Conservation (phyloP, 2,888 invertebrate species). For the Andrena camellia region DNA sequence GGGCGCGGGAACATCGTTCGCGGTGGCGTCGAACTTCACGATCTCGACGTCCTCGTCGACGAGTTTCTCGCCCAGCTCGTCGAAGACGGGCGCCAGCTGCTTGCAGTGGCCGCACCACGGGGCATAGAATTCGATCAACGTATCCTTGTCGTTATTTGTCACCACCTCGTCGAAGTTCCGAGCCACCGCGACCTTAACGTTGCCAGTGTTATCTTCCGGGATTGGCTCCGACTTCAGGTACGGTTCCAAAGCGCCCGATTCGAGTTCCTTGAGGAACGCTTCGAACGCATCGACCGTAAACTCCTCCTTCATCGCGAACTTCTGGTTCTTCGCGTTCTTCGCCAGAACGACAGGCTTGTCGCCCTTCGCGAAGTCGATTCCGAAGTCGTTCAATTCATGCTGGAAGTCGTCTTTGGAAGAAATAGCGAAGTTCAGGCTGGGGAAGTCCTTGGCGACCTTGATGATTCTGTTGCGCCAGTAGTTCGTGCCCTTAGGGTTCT, state of each 20-base stretch:
- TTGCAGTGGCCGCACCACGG: slow-evolving; percentile 99
- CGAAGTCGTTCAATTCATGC: slow-evolving; percentile 97
- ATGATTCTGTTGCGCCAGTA: slow-evolving; percentile 99
- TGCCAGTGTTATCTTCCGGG: slow-evolving; percentile 93
- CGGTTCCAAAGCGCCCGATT: slow-evolving; percentile 93
- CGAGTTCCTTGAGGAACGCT: slow-evolving; percentile 93
- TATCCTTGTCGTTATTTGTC: slow-evolving; percentile 95
- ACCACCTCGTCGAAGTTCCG: slow-evolving; percentile 99
- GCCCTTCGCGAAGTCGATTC: slow-evolving; percentile 93
- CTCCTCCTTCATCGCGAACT: slow-evolving; percentile 95
- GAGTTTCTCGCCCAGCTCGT: slow-evolving; percentile 96
- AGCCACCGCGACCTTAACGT: slow-evolving; percentile 96
- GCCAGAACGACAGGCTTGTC: slow-evolving; percentile 96
- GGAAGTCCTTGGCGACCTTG: slow-evolving; percentile 92
- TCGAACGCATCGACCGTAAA: slow-evolving; percentile 96
- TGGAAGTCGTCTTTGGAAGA: slow-evolving; percentile 97
- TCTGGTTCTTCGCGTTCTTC: slow-evolving; percentile 93
- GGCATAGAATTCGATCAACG: slow-evolving; percentile 98
- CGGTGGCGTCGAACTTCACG: slow-evolving; percentile 99
- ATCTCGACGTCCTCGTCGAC: slow-evolving; percentile 95
- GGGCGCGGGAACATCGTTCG: slow-evolving; percentile 97
- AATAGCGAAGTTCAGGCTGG: slow-evolving; percentile 93
- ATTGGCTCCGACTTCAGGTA: slow-evolving; percentile 98
- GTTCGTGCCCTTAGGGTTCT: slow-evolving; percentile 99
- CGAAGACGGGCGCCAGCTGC: slow-evolving; percentile 96